Evolutionary conservation across 2,888 invertebrate genomes (phyloP).

Genomic region (Pasiphila rectangulata): DNA sequence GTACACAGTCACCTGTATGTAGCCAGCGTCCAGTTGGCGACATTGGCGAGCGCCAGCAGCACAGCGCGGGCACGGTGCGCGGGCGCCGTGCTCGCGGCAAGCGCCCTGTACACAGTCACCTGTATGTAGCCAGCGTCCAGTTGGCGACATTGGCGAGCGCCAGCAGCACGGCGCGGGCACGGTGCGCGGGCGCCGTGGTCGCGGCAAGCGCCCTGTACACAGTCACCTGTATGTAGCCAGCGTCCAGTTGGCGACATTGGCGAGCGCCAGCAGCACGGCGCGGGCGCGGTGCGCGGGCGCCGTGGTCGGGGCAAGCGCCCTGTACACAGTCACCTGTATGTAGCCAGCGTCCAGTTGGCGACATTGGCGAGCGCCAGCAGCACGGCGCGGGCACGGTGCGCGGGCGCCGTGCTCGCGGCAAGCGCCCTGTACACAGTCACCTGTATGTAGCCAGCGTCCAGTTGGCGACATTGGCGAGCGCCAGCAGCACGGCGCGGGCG

Average conservation of each 20-base stretch:
- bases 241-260: conserved; percentile 59
- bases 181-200: conserved; percentile 77
- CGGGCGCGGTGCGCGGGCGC: too few relatives aligned
- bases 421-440: too few relatives aligned
- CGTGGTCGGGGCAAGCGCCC: too few relatives aligned
- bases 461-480: conserved; percentile 74
- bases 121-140: conserved; percentile 30
- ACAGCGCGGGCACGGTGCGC: conserved; percentile 80
- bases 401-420: conserved; percentile 65
- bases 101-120: too few relatives aligned
- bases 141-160: conserved; percentile 75
- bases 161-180: conserved; percentile 79
- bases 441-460: conserved; percentile 44
- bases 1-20: conserved; percentile 66
- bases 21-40: conserved; percentile 28
- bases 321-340: too few relatives aligned
- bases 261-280: conserved; percentile 79
- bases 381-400: conserved; percentile 77
- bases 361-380: conserved; percentile 81
- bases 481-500: conserved; percentile 80
- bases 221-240: conserved; percentile 54
- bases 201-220: conserved; percentile 72
- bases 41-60: conserved; percentile 81
- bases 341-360: conserved; percentile 27
- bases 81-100: conserved; percentile 57